These are phyloP conservation scores for Apamea monoglypha DNA, from an alignment of 2,888 invertebrate species.

Conservation along the genomic window DNA sequence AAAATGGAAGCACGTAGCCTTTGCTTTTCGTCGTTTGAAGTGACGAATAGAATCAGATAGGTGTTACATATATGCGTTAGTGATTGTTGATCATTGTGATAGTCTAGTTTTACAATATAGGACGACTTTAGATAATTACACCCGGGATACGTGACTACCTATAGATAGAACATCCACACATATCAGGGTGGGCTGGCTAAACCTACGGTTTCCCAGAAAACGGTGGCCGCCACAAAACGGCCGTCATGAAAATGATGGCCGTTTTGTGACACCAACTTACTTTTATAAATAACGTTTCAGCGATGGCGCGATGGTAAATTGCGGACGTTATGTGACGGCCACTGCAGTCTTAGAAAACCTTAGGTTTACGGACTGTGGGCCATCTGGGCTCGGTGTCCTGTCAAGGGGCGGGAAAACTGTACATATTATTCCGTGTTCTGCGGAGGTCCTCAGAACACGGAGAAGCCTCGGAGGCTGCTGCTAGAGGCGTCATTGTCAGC, in stretches of 20 bases:
- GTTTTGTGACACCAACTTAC: no score
- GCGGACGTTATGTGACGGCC: no score
- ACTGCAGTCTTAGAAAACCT: no score
- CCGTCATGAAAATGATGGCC: neutral
- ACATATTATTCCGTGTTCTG: no score
- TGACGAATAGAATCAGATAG: constrained; percentile 49
- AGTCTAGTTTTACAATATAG: constrained; percentile 74
- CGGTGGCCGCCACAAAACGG: neutral
- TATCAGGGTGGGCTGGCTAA: neutral
- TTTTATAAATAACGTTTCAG: no score
- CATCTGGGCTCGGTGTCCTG: no score
- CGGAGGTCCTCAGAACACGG: no score
- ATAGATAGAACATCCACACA: neutral
- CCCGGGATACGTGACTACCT: neutral
- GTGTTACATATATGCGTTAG: constrained; percentile 61
- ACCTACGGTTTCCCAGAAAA: neutral
- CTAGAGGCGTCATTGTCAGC: no score
- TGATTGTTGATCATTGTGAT: constrained; percentile 79
- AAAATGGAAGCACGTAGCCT: constrained; percentile 1
- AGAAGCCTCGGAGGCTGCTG: no score
- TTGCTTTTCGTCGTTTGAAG: constrained; percentile 11
- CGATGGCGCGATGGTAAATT: no score
- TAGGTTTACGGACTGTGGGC: no score
- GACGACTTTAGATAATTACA: constrained; percentile 32
- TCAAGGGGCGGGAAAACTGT: no score